Conservation (phyloP, 2,797 vertebrate genomes). For the Phoebastria nigripes region DNA sequence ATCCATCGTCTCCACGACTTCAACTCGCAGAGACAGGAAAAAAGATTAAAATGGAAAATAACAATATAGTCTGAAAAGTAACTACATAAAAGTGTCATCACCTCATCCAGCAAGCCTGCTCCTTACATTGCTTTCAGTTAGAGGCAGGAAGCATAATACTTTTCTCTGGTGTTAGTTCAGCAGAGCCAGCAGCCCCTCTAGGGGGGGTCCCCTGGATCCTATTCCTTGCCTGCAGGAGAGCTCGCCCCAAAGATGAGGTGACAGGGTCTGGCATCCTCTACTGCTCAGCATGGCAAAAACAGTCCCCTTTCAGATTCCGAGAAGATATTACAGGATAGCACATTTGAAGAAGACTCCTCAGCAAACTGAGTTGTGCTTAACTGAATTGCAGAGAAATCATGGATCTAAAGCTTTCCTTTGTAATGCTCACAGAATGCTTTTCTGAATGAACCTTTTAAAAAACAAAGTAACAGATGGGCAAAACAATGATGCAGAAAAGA, state of each 20-base stretch:
- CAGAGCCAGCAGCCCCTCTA: background rate
- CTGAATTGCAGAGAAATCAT: background rate
- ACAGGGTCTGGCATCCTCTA: background rate
- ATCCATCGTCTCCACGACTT: background rate
- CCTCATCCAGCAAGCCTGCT: slow-evolving; percentile 28
- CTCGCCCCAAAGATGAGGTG: background rate
- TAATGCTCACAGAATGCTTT: background rate
- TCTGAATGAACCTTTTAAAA: background rate
- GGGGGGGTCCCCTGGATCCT: background rate
- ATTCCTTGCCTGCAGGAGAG: background rate
- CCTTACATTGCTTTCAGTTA: background rate
- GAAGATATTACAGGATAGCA: background rate
- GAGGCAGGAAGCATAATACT: background rate
- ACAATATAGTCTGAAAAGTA: background rate
- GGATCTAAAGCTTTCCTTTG: background rate
- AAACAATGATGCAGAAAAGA: background rate
- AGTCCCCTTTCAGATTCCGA: background rate
- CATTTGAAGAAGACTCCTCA: background rate
- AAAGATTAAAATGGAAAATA: slow-evolving; percentile 51
- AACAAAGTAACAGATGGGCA: background rate
- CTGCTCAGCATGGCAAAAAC: background rate
- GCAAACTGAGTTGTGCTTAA: background rate
- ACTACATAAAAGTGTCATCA: background rate
- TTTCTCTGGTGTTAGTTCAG: background rate
- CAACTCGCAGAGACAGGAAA: slow-evolving; percentile 31